phyloP scores from a whole-genome alignment of 2,113 vertebrate species.

The Ceyx margarethae region DNA sequence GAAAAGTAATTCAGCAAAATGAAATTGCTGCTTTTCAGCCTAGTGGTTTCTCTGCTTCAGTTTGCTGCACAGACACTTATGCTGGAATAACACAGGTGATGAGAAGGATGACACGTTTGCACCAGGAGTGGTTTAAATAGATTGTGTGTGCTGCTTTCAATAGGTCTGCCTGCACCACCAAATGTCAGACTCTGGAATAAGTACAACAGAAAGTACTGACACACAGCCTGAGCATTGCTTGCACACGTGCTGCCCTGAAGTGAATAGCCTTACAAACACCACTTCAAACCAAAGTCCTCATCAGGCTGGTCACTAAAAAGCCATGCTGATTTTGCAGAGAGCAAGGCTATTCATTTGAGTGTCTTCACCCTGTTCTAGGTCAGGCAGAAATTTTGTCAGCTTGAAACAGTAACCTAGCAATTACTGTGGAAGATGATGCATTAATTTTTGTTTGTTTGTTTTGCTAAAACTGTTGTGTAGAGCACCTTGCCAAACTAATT shows the following conservation, averaged over 20 bases:
- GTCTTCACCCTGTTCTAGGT: not conserved
- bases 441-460: not conserved
- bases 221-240: not conserved
- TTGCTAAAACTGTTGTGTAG: not conserved
- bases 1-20: not conserved
- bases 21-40: not conserved
- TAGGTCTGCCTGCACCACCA: constrained; percentile 37
- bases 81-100: not conserved
- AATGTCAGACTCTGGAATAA: constrained; percentile 3
- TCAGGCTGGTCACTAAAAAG: constrained; percentile 3
- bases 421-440: not conserved
- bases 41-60: not conserved
- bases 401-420: not conserved
- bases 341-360: constrained; percentile 4
- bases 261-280: not conserved
- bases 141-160: not conserved
- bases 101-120: not conserved
- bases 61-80: not conserved
- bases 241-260: not conserved
- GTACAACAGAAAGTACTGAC: not conserved
- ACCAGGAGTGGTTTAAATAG: not conserved
- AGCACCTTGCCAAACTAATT: not conserved
- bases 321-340: constrained; percentile 4
- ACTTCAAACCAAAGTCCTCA: not conserved
- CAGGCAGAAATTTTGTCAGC: not conserved